Base-by-base conservation (phyloP, 2,113 vertebrate species). In the Petrocephalus zakoni region DNA sequence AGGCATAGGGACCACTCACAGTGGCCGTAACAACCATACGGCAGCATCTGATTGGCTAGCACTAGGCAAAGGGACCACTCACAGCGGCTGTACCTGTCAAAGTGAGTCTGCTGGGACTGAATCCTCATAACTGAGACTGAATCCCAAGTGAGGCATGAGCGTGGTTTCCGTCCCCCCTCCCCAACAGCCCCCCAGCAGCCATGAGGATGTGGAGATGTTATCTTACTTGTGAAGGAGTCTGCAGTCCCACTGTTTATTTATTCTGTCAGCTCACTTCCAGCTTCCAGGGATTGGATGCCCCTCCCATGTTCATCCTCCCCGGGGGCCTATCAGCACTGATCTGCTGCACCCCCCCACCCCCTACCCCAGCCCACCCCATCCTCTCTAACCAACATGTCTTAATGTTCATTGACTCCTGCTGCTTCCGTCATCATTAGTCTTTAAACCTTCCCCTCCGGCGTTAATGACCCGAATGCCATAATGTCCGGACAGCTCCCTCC, bases 221-320 rank as follows among this genome's bases (percentile, higher is more conserved):
- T 89, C 91, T 61, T 89, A 91, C 90, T 88, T 17, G 89, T 91
- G 90, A 42, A 86, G 88, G 87, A 92, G 90, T 88, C 87, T 90
- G 90, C 92, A 90, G 88, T 92, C 87, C 89, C 42, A 90, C 91
- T 91, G 91, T 95, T 95, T 95, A 94, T 95, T 94, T 95, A 89
- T 90, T 91, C 92, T 94, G 91, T 90, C 91, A 93, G 92, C 75
- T 89, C 90, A 94, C 94, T 95, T 95, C 94, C 94, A 94, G 93
- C 92, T 95, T 95, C 94, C 94, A 94, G 93, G 92, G 87, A 88
- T 58, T 68, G 0, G 51, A 91, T 49, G 78, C 78, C 78, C 78
- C 46, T 10, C 78, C 78, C 78, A 22, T n/a, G 46, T 4, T 42
- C 78, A 83, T 46, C 46, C 89, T 90, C 94, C 93, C 91, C 89